phyloP scores from a whole-genome alignment of 2,113 vertebrate species.

The Strigops habroptila region DNA sequence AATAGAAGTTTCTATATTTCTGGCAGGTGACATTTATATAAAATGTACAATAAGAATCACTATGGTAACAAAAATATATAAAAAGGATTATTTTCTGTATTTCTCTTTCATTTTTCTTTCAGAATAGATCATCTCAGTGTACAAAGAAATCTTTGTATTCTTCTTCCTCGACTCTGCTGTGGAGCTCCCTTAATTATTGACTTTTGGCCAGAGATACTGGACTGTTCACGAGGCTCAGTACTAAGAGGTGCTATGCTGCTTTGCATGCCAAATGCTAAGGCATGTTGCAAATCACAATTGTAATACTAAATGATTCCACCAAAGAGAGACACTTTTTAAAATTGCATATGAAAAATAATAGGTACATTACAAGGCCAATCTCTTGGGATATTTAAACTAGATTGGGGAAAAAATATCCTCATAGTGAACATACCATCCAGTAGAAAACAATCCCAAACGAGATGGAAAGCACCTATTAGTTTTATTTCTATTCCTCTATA shows the following conservation, averaged over 20 bases:
- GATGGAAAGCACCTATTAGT: not conserved
- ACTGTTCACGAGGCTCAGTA: not conserved
- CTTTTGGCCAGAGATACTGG: not conserved
- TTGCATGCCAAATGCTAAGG: not conserved
- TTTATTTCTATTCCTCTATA: not conserved
- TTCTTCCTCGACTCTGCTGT: not conserved
- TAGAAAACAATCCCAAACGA: not conserved
- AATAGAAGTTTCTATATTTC: not conserved
- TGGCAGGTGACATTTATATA: constrained; percentile 10
- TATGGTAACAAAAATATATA: not conserved
- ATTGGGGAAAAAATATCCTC: not conserved
- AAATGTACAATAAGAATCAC: not conserved
- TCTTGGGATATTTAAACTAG: not conserved
- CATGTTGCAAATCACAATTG: not conserved
- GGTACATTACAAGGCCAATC: not conserved
- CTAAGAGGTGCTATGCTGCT: not conserved
- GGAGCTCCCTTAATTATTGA: not conserved
- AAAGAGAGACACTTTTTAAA: not conserved
- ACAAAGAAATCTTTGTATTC: not conserved
- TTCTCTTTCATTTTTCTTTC: not conserved
- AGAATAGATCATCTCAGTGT: not conserved
- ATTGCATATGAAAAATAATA: not conserved
- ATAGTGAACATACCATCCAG: not conserved
- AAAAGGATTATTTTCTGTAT: not conserved
- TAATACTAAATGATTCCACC: not conserved